Evolutionary conservation across 2,113 vertebrate genomes (phyloP).

Genomic region (Junco hyemalis): DNA sequence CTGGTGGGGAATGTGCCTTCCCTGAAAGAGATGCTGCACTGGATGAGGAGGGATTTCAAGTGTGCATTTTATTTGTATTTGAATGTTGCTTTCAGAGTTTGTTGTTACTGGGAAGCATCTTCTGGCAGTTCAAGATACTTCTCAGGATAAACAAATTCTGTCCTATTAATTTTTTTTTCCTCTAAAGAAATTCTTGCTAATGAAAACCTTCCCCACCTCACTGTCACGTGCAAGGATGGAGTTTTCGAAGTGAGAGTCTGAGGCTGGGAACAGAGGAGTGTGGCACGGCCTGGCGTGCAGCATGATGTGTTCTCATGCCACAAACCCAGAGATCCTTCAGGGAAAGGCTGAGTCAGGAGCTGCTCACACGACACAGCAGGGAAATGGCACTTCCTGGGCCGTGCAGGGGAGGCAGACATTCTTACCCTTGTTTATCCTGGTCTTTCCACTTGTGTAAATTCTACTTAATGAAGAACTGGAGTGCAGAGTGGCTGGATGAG

Average conservation of each 20-base stretch:
- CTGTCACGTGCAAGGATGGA: not conserved
- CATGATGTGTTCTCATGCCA: not conserved
- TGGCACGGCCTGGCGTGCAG: not conserved
- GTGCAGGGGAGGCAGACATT: accelerated
- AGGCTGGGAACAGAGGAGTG: not conserved
- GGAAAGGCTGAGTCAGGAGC: not conserved
- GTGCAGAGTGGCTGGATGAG: not conserved
- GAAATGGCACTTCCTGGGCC: not conserved
- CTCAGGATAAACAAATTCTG: not conserved
- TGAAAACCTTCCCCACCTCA: not conserved
- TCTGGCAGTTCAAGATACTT: not conserved
- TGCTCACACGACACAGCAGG: not conserved
- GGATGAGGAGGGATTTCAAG: not conserved
- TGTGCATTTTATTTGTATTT: not conserved
- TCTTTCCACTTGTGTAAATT: not conserved
- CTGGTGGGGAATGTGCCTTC: not conserved
- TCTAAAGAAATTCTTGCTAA: not conserved
- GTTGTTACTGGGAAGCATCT: not conserved
- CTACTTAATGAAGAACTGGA: not conserved
- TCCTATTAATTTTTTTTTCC: not conserved
- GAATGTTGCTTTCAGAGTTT: not conserved
- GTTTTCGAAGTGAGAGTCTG: not conserved
- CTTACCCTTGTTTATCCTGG: not conserved
- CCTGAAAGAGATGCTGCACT: not conserved
- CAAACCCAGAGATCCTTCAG: not conserved